Percentiles rank a stretch among this genome's conserved stretches.
These are phyloP conservation scores for Brachionus angularis DNA, from an alignment of 1,140 invertebrate species.

Conservation along the genomic window DNA sequence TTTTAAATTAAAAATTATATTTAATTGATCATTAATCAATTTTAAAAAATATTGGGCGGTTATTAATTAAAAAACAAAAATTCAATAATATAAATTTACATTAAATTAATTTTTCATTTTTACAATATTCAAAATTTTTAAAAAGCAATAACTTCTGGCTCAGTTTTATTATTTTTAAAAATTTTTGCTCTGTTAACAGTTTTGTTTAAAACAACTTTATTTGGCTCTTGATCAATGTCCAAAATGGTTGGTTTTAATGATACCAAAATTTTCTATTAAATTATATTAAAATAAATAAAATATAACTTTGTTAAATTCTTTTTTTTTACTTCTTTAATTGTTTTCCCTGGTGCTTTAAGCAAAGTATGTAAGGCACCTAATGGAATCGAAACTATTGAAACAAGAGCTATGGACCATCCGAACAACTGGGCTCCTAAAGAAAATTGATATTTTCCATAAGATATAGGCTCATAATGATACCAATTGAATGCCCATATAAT, in stretches of 20 bases:
- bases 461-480: constrained; percentile 71
- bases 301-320: neutral
- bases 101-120: neutral
- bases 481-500: constrained; percentile 70
- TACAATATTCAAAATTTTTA: neutral
- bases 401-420: constrained; percentile 77
- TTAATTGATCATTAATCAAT: neutral
- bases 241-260: constrained; percentile 10
- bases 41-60: neutral
- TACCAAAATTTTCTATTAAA: constrained; percentile 13
- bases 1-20: neutral
- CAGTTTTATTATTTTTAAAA: constrained; percentile 13
- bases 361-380: constrained; percentile 71
- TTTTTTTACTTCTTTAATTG: constrained; percentile 66
- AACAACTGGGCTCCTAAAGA: constrained; percentile 76
- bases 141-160: constrained; percentile 12
- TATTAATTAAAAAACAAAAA: neutral
- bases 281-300: neutral
- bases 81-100: neutral
- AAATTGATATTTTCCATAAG: constrained; percentile 74
- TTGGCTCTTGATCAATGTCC: constrained; percentile 18
- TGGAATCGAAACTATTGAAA: constrained; percentile 79
- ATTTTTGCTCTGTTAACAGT: constrained; percentile 4
- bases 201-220: neutral
- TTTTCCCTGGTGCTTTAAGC: constrained; percentile 67